Evolutionary conservation across 2,797 vertebrate genomes (phyloP), one percentile per base, ranked within the genome.

Genomic region (Syngnathus rostellatus): DNA sequence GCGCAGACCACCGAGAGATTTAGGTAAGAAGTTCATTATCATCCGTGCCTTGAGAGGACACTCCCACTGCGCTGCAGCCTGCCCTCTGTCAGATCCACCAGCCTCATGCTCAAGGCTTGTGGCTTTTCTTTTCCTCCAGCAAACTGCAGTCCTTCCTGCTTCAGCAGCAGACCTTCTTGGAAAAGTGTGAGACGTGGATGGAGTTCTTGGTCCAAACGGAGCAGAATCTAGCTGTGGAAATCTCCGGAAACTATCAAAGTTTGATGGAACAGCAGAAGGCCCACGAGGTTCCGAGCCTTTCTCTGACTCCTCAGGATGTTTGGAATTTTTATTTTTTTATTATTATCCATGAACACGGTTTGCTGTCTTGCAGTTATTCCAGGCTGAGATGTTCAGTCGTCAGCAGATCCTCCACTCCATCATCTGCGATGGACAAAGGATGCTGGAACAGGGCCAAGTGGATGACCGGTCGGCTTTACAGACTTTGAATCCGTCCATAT

Each of bases 181-280:
- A 98, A 87, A 99, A 99, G 75, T 99, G 97, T 83, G 96, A 97
- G 74, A 94, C 93, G 0, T 99, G 97, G 97, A 95, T 98, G 94
- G 93, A 95, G 82, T 97, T 99, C 80, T 85, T 99, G 75, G 88
- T 93, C 60, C 93, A 97, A 79, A 97, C 95, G 0, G 97, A 99
- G 72, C 92, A 95, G 68, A 97, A 95, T 67, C 83, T 99, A 72
- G 93, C 93, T 0, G 92, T 94, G 68, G 96, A 97, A 77, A 96
- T 99, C 76, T 95, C 95, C 5, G 97, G 97, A 65, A 97, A 97
- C 86, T 95, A 93, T 71, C 91, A 93, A 82, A 94, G 89, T 72
- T 90, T 99, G 68, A 85, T 95, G 77, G 94, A 98, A 72, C 97
- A 99, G 73, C 97, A 98, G 81, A 94, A 93, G 77, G 89, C 93